phyloP scores from a whole-genome alignment of 2,113 vertebrate genomes.

The Dunckerocampus dactyliophorus region DNA sequence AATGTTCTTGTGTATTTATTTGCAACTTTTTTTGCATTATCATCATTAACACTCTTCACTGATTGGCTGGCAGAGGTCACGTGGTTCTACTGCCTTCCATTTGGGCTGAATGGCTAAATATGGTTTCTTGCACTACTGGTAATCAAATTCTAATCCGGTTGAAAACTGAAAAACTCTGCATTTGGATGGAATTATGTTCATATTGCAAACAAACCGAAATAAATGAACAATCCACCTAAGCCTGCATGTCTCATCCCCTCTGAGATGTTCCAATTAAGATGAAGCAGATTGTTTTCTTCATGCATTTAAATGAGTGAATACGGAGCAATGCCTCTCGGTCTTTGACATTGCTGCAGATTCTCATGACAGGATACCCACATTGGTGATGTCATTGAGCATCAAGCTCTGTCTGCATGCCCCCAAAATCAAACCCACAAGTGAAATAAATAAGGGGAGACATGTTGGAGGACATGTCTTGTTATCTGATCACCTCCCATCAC shows the following conservation, averaged over 20 bases:
- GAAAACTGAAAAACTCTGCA: too few species aligned
- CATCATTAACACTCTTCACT: too few species aligned
- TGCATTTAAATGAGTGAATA: slow-evolving; percentile 9
- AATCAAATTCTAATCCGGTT: too few species aligned
- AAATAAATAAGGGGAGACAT: neutral
- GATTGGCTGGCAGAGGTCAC: too few species aligned
- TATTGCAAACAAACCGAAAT: neutral
- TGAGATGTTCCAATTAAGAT: slow-evolving; percentile 27
- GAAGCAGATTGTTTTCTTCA: slow-evolving; percentile 28
- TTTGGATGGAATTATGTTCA: neutral
- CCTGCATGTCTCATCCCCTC: slow-evolving; percentile 4
- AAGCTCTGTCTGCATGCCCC: slow-evolving; percentile 24
- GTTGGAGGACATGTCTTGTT: too few species aligned
- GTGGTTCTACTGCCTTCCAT: too few species aligned
- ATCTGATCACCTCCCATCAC: too few species aligned
- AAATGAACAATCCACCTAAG: neutral
- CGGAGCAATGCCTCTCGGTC: neutral
- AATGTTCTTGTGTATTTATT: too few species aligned
- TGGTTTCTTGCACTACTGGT: too few species aligned
- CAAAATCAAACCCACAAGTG: neutral
- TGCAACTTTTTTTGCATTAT: too few species aligned
- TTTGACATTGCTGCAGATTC: neutral
- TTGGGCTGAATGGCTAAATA: too few species aligned
- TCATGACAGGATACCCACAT: slow-evolving; percentile 32
- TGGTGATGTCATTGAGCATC: slow-evolving; percentile 27